Evolutionary conservation across 2,113 vertebrate species (phyloP).

Genomic region (Monarcha castaneiventris): DNA sequence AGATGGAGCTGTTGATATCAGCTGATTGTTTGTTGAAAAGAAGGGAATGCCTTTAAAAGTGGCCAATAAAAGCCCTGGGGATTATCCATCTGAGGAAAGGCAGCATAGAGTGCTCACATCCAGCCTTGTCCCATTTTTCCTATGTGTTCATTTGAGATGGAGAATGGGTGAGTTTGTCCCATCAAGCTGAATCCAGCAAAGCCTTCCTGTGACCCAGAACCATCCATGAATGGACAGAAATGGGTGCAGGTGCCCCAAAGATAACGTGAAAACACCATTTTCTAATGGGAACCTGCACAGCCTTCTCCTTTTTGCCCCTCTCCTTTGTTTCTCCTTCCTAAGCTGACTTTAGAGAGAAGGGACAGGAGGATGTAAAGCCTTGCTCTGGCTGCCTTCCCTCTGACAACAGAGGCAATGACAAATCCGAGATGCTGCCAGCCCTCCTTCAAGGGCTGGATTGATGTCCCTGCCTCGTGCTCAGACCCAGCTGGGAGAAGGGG

Average conservation of each 20-base stretch:
- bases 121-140: not conserved
- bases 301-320: not conserved
- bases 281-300: not conserved
- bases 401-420: not conserved
- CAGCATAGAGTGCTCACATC: fast-evolving
- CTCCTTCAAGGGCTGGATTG: conserved; percentile 58
- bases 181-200: not conserved
- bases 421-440: conserved; percentile 4
- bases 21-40: not conserved
- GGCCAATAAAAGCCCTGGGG: not conserved
- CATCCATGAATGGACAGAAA: not conserved
- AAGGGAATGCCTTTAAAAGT: not conserved
- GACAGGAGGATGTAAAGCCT: not conserved
- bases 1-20: not conserved
- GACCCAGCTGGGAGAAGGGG: conserved; percentile 57
- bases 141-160: fast-evolving
- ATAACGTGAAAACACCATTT: fast-evolving
- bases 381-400: conserved; percentile 20
- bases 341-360: not conserved
- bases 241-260: not conserved
- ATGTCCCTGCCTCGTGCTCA: conserved; percentile 52
- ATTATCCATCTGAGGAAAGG: not conserved
- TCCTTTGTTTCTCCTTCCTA: not conserved
- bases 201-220: not conserved
- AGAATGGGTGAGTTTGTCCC: not conserved